A percentile compares a stretch with the other conserved stretches of the same genome.
Evolutionary conservation across 2,113 vertebrate species (phyloP).

Genomic region (Oreocharis arfaki): DNA sequence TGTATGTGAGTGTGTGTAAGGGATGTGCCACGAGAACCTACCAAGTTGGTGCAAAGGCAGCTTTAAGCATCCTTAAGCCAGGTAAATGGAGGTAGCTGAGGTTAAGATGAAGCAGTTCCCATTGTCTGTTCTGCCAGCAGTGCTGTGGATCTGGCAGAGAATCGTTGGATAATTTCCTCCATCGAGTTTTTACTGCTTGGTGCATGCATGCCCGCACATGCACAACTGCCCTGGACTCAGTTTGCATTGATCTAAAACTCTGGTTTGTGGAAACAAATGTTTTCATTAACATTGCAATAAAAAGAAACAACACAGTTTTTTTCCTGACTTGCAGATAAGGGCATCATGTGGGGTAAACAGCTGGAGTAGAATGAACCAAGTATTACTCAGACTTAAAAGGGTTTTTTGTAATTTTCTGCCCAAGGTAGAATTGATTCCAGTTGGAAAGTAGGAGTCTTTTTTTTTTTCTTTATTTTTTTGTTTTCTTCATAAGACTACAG

Average conservation of each 20-base stretch:
- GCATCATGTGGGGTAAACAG: not conserved
- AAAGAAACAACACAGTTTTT: not conserved
- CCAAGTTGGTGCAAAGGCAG: not conserved
- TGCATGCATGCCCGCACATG: not conserved
- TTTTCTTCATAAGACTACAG: not conserved
- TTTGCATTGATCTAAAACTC: not conserved
- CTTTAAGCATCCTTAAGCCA: not conserved
- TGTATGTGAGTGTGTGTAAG: not conserved
- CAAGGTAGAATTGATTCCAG: not conserved
- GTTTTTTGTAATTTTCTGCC: not conserved
- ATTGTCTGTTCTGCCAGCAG: not conserved
- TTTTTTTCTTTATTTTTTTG: not conserved
- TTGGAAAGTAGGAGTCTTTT: not conserved
- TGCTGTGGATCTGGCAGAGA: not conserved
- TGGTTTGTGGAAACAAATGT: not conserved
- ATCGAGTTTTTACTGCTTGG: not conserved
- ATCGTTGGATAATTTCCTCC: not conserved
- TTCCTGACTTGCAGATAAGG: not conserved
- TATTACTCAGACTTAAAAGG: not conserved
- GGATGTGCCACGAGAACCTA: not conserved
- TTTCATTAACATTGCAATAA: not conserved
- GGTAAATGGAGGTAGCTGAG: not conserved
- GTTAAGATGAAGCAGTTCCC: not conserved
- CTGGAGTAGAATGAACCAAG: not conserved
- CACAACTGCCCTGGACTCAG: not conserved